Base-by-base conservation (phyloP, 2,797 vertebrate genomes). In the Coranthus polyacanthus region DNA sequence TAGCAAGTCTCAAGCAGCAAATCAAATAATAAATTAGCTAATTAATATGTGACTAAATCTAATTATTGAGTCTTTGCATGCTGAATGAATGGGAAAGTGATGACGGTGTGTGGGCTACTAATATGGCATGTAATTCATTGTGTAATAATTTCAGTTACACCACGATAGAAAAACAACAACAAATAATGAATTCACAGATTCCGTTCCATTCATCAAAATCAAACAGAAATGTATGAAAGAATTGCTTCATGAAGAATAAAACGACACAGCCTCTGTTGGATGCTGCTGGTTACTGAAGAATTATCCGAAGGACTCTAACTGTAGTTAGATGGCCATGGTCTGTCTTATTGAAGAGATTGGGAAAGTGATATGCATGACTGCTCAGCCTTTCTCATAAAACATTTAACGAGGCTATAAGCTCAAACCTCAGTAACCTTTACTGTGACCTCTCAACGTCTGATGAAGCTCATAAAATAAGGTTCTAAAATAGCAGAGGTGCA, bases 361-460 rank as follows among this genome's bases (percentile, higher is more conserved):
- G 41, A 65, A 72, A 58, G 32, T 75, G 62, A 66, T 78, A 68
- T 72, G 71, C 66, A 75, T 72, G 76, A 57, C 72, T 72, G 80
- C 73, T 68, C 72, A 8, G 64, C 41, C 49, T 67, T 68, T 65
- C 78, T 72, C 81, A 81, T 89, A 82, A 91, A 88, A 84, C 70
- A 81, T 86, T 89, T 87, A 88, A 89, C 34, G 51, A 87, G 78
- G 64, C 81, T 61, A 72, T 85, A 72, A 83, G 68, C 52, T 73
- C 11, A 11, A 72, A 84, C 74, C 75, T 75, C 53, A 3, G 57
- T 70, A 53, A 88, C 83, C 84, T 84, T 78, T 83, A 63, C 22
- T 12, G 29, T 86, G 82, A 87, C 82, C 79, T 75, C 62, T 69
- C 51, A 29, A 57, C 52, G 55, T 74, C 72, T 82, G 77, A 80